Conservation (phyloP, 2,888 invertebrate species). For the Acanthosepion pharaonis region DNA sequence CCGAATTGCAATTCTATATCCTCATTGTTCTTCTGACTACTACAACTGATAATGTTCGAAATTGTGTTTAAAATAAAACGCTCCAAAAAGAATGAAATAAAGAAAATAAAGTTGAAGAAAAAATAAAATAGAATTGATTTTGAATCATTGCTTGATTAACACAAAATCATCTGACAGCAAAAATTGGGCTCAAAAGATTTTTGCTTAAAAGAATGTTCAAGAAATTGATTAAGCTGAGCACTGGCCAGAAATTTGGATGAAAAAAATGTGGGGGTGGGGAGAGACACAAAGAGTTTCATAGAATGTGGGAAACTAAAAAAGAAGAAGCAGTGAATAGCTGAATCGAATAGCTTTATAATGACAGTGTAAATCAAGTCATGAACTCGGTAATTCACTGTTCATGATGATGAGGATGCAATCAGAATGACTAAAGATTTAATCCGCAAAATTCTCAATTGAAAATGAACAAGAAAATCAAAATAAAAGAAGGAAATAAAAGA, state of each 20-base stretch:
- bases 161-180: not conserved
- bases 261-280: not conserved
- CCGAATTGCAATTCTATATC: too few species aligned
- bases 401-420: not conserved
- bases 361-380: conserved; percentile 33
- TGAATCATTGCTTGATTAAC: conserved; percentile 15
- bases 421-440: conserved; percentile 21
- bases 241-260: not conserved
- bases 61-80: not conserved
- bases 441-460: not conserved
- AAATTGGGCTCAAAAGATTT: not conserved
- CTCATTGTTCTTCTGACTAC: too few species aligned
- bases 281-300: not conserved
- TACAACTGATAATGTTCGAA: too few species aligned
- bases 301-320: not conserved
- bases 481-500: not conserved
- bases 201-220: not conserved
- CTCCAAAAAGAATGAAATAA: not conserved
- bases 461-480: not conserved
- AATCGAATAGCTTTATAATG: conserved; percentile 9
- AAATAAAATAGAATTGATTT: not conserved
- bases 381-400: conserved; percentile 7
- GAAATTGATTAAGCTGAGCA: conserved; percentile 15
- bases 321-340: not conserved
- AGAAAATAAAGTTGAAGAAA: too few species aligned